Percentiles rank a stretch among this genome's conserved stretches.
Evolutionary conservation across 2,888 invertebrate species (phyloP).

Genomic region (Trypoxylon attenuatum): DNA sequence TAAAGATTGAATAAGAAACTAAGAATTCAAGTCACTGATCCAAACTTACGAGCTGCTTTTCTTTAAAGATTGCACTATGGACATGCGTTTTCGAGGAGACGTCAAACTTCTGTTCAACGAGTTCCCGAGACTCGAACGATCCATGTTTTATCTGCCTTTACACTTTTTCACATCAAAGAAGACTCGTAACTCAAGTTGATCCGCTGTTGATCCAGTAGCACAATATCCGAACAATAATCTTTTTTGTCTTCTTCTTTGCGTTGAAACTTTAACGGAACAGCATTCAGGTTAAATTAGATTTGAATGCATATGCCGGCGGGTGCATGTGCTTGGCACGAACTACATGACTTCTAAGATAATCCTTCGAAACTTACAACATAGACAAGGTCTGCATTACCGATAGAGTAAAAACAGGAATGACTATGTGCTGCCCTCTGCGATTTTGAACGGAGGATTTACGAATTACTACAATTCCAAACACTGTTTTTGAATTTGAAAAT

Average conservation of each 20-base stretch:
- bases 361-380: too few relatives aligned
- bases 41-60: constrained; percentile 67
- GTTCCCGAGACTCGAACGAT: constrained; percentile 52
- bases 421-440: too few relatives aligned
- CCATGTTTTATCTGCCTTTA: constrained; percentile 45
- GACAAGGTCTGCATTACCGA: too few relatives aligned
- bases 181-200: not conserved
- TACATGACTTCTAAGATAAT: too few relatives aligned
- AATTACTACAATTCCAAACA: too few relatives aligned
- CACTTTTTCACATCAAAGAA: constrained; percentile 7
- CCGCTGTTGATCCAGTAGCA: too few relatives aligned
- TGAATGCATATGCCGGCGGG: constrained; percentile 1
- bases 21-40: not conserved
- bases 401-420: too few relatives aligned
- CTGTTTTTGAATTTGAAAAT: too few relatives aligned
- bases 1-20: not conserved
- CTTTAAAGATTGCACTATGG: constrained; percentile 69
- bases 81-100: constrained; percentile 68
- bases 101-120: constrained; percentile 56
- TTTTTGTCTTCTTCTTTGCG: too few relatives aligned
- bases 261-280: too few relatives aligned
- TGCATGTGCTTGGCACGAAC: constrained; percentile 29
- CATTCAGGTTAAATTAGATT: constrained; percentile 1
- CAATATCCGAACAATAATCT: too few relatives aligned
- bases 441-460: too few relatives aligned